Base-by-base conservation (phyloP, 64 coral and sea anemone genomes). In the Pachyseris speciosa region DNA sequence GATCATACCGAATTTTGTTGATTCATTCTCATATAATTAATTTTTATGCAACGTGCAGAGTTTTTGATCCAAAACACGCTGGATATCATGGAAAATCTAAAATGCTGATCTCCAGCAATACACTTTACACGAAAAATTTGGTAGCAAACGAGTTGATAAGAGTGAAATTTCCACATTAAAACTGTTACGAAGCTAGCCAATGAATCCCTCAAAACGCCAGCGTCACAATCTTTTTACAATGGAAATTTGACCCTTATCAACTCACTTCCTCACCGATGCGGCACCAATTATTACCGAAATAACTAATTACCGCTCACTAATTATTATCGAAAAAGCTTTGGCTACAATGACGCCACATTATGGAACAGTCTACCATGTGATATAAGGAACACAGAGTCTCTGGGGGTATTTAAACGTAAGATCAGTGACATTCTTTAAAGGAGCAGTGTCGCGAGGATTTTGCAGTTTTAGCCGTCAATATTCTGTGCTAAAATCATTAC, bases 21-120 rank as follows among this genome's bases (percentile, higher is more conserved):
- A 61, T 5, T 61, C 57, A 61, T 61, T 61, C 6, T 61, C 57
- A 61, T 24, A 61, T 61, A 15, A 61, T 61, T 61, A 61, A 61
- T 61, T 61, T 61, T 61, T 61, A 61, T 61, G 57, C 1, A 61
- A 61, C 57, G 57, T 61, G 1, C 57, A 61, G 57, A 61, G 22
- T 61, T 61, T 10, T 61, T 61, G 57, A 61, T 61, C 57, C 57
- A 61, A 61, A 61, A 24, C 57, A 61, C 57, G 57, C 57, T 61
- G 57, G 57, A 61, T 61, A 61, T 61, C 57, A 61, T 61, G 57
- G 57, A 61, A 61, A 61, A 61, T 61, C 57, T 61, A 61, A 61
- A 61, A 61, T 61, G 57, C 57, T 20, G 6, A 61, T 61, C 57
- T 61, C 57, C 57, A 61, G 17, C 57, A 61, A 61, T 61, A 61